Conservation (phyloP, 2,797 vertebrate genomes). For the Paedocypris micromegethes region DNA sequence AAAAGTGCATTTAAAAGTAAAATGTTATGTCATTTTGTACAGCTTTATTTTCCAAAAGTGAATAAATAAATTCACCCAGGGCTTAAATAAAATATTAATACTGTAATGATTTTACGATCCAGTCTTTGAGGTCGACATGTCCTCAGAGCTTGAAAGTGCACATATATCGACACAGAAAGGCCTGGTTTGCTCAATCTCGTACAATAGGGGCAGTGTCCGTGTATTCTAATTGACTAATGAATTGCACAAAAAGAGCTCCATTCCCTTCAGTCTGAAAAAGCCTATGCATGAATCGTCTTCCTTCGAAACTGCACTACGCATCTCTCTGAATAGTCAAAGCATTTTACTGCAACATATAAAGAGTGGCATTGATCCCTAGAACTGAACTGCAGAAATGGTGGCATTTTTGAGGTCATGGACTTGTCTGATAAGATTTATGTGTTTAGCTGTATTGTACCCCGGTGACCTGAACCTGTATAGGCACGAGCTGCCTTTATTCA, state of each 20-base stretch:
- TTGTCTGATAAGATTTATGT: constrained; percentile 50
- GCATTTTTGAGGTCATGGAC: constrained; percentile 41
- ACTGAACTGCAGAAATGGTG: constrained; percentile 27
- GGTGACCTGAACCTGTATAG: constrained; percentile 25
- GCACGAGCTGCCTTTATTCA: not conserved
- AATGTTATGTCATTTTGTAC: no score
- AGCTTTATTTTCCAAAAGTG: not conserved
- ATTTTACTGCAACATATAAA: constrained; percentile 31
- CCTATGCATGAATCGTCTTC: constrained; percentile 2
- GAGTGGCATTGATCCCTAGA: constrained; percentile 33
- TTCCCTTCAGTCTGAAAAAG: constrained; percentile 8
- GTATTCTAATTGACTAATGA: constrained; percentile 47
- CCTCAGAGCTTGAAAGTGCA: constrained; percentile 25
- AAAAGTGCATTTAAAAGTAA: no score
- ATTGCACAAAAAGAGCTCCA: constrained; percentile 29
- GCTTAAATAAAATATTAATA: not conserved
- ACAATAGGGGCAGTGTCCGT: constrained; percentile 39
- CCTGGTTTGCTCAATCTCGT: constrained; percentile 3
- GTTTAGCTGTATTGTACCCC: constrained; percentile 27
- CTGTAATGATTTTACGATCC: constrained; percentile 9
- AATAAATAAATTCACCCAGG: not conserved
- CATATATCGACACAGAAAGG: constrained; percentile 18
- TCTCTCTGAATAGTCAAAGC: constrained; percentile 19
- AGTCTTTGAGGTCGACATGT: constrained; percentile 14
- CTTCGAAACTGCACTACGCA: constrained; percentile 12